These are phyloP conservation scores for Pelosia muscerda DNA, from an alignment of 2,888 invertebrate genomes.

Conservation along the genomic window DNA sequence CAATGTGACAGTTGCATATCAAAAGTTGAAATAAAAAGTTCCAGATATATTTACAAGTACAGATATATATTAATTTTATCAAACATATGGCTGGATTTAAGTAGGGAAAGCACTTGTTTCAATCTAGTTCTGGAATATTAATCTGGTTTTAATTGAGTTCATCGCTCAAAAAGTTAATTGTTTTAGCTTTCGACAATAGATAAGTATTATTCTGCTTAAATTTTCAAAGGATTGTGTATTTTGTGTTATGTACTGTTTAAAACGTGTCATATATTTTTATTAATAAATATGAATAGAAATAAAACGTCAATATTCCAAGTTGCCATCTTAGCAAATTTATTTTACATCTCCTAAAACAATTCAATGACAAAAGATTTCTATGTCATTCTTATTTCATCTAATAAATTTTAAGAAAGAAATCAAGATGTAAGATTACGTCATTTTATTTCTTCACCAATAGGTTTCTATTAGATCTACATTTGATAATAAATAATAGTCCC, in stretches of 20 bases:
- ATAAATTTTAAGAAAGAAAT: background rate
- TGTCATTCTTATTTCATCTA: background rate
- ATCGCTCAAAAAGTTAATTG: background rate
- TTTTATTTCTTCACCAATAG: background rate
- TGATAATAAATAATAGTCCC: slow-evolving; percentile 31
- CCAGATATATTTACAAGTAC: background rate
- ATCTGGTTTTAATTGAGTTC: background rate
- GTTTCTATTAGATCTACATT: slow-evolving; percentile 1
- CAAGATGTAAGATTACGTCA: background rate
- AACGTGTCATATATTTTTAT: background rate
- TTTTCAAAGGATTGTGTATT: background rate
- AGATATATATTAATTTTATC: background rate
- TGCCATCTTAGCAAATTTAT: background rate
- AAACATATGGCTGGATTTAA: background rate
- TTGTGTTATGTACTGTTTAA: background rate
- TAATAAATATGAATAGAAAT: background rate
- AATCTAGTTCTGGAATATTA: background rate
- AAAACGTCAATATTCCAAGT: background rate
- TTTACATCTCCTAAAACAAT: background rate
- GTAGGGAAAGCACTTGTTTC: background rate
- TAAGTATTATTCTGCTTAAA: background rate
- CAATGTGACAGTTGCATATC: background rate
- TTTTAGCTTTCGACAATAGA: background rate
- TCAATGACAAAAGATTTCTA: background rate
- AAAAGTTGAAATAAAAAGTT: background rate